Evolutionary conservation across 2,113 vertebrate species (phyloP), one percentile per base, ranked within the genome.

Genomic region (Charadrius vociferus): DNA sequence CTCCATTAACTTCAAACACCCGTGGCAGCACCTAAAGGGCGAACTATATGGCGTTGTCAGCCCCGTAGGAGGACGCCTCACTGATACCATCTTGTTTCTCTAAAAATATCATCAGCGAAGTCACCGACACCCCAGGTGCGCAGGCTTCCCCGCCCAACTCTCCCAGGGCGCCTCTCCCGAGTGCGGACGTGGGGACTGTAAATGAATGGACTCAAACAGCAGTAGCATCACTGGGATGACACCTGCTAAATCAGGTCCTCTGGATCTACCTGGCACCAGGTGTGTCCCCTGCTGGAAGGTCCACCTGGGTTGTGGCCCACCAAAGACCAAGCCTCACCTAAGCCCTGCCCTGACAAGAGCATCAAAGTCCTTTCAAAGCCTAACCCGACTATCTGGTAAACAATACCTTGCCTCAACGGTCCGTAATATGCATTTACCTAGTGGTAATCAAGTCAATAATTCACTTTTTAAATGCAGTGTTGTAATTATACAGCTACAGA

Each of bases 381-480:
- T 75, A 93, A 91, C 85, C 52, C 29, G 79, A 77, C 92, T 88
- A 81, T 36, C 29, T 49, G 16, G 87, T 78, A 86, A 92, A 92
- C 17, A 26, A 87, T 68, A 94, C 94, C 80, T 90, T 88, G 80
- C 96, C 97, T 95, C 95, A 95, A 83, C 14, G 37, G 94, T 62
- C 94, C 36, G 0, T 93, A 96, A 96, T 97, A 96, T 32, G 26
- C 95, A 88, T 98, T 98, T 98, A 97, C 80, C 92, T 94, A 88
- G 79, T 75, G 90, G 95, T 97, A 96, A 98, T 98, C 94, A 85
- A 94, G 96, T 97, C 97, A 98, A 96, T 97, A 96, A 98, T 96
- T 98, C 96, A 98, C 97, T 97, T 97, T 96, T 95, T 91, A 97
- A 98, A 97, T 32, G 45, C 87, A 84, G 36, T 23, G 59, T 83